These are phyloP conservation scores for Petrocephalus microphthalmus DNA, from an alignment of 2,113 vertebrate species.

Conservation along the genomic window DNA sequence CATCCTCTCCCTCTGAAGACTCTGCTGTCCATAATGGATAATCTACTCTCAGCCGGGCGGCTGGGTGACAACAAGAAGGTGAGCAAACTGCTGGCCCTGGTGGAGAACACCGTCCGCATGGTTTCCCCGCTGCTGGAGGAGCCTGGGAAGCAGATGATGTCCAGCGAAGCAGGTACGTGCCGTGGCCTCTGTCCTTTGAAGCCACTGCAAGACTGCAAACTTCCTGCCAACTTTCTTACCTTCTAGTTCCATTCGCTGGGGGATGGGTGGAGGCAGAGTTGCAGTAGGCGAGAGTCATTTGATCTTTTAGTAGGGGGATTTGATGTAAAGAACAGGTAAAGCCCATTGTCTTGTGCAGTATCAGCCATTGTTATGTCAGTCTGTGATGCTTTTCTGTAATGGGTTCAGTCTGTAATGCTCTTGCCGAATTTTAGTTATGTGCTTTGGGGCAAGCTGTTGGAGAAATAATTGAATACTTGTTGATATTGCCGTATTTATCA, in stretches of 20 bases:
- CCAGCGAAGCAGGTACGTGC: slow-evolving; percentile 38
- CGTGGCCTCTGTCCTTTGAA: not conserved
- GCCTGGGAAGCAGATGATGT: not conserved
- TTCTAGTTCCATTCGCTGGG: not conserved
- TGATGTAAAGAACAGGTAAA: not conserved
- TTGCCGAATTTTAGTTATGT: not conserved
- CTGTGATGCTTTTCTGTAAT: not conserved
- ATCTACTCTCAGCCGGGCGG: slow-evolving; percentile 28
- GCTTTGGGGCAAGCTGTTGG: not conserved
- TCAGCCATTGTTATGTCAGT: not conserved
- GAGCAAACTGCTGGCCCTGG: slow-evolving; percentile 42
- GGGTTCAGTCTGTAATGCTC: not conserved
- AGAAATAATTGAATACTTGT: not conserved
- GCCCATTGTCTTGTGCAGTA: not conserved
- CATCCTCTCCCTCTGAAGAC: slow-evolving; percentile 30
- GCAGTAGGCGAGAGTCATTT: not conserved
- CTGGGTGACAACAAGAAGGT: slow-evolving; percentile 39
- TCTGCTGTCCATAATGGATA: slow-evolving; percentile 42
- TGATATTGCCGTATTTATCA: not conserved
- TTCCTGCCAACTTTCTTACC: not conserved
- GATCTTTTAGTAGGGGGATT: not conserved
- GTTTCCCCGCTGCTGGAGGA: slow-evolving; percentile 30
- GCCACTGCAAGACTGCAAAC: not conserved
- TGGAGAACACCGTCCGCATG: slow-evolving; percentile 43
- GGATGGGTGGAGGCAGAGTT: not conserved